These are phyloP conservation scores for Ceyx melanurus DNA, from an alignment of 2,113 vertebrate species.

Conservation along the genomic window DNA sequence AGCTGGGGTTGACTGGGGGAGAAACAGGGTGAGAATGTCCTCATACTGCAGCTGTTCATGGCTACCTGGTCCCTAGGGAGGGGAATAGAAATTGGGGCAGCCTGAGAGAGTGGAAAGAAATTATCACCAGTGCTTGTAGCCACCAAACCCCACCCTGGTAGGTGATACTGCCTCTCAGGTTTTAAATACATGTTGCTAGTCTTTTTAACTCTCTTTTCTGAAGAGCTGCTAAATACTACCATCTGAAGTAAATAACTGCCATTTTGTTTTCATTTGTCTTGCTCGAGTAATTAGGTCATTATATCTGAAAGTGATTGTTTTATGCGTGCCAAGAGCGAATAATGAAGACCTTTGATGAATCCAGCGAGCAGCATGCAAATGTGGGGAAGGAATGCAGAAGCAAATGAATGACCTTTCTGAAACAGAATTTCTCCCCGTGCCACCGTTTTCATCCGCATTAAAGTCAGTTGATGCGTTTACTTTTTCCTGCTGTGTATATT, in stretches of 20 bases:
- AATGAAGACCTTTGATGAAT: slow-evolving; percentile 75
- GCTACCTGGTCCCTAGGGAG: neutral
- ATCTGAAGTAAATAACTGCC: slow-evolving; percentile 15
- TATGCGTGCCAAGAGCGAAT: slow-evolving; percentile 54
- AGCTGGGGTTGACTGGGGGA: neutral
- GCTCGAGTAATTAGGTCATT: slow-evolving; percentile 52
- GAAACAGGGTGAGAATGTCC: neutral
- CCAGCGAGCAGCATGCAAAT: slow-evolving; percentile 15
- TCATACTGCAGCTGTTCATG: neutral
- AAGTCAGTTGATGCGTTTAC: slow-evolving; percentile 5
- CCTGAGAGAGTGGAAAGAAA: neutral
- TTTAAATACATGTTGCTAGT: neutral
- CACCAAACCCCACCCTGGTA: neutral
- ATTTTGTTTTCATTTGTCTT: neutral
- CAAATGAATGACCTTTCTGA: slow-evolving; percentile 74
- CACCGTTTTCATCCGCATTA: neutral
- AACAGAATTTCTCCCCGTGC: slow-evolving; percentile 48
- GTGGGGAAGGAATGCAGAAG: slow-evolving; percentile 63
- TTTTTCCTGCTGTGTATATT: slow-evolving; percentile 39
- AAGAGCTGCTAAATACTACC: neutral
- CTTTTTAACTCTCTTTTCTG: neutral
- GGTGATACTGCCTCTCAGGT: neutral
- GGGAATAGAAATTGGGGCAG: neutral
- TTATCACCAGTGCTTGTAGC: rapidly evolving
- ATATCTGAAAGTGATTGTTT: slow-evolving; percentile 43